Evolutionary conservation across 1,140 invertebrate genomes (phyloP).

Genomic region (Hypothenemus hampei): DNA sequence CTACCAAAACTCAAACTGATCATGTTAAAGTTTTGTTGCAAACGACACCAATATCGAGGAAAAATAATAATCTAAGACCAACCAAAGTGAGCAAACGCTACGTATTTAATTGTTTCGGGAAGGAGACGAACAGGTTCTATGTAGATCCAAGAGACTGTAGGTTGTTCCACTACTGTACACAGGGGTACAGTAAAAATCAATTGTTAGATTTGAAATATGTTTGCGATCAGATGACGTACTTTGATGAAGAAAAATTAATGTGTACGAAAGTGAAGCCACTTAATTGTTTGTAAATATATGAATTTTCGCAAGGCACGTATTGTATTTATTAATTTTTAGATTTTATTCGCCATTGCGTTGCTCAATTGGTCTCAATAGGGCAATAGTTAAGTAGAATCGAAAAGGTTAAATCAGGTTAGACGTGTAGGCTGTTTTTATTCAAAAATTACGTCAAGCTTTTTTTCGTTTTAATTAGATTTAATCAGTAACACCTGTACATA

Average conservation of each 20-base stretch:
- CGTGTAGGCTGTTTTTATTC: too few species aligned
- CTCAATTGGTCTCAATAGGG: too few species aligned
- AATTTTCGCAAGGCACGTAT: too few species aligned
- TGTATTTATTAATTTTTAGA: too few species aligned
- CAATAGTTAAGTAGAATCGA: too few species aligned
- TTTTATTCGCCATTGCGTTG: too few species aligned
- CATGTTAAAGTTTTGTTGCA: constrained; percentile 27
- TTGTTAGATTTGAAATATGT: constrained; percentile 57
- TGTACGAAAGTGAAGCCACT: constrained; percentile 46
- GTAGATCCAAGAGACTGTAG: constrained; percentile 54
- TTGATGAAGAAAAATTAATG: constrained; percentile 52
- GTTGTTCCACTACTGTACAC: constrained; percentile 57
- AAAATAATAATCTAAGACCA: background rate
- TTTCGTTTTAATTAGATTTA: too few species aligned
- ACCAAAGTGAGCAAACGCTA: constrained; percentile 28
- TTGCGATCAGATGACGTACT: constrained; percentile 54
- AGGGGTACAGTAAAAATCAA: constrained; percentile 52
- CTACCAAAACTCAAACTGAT: constrained; percentile 32
- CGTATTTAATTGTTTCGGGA: constrained; percentile 54
- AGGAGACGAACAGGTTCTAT: constrained; percentile 54
- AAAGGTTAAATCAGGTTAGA: too few species aligned
- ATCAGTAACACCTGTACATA: too few species aligned
- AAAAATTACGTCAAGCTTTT: too few species aligned
- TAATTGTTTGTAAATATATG: constrained; percentile 39
- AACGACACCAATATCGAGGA: constrained; percentile 36